Evolutionary conservation across 2,888 invertebrate genomes (phyloP), one percentile per base, ranked within the genome.

Genomic region (Odontothrips loti): DNA sequence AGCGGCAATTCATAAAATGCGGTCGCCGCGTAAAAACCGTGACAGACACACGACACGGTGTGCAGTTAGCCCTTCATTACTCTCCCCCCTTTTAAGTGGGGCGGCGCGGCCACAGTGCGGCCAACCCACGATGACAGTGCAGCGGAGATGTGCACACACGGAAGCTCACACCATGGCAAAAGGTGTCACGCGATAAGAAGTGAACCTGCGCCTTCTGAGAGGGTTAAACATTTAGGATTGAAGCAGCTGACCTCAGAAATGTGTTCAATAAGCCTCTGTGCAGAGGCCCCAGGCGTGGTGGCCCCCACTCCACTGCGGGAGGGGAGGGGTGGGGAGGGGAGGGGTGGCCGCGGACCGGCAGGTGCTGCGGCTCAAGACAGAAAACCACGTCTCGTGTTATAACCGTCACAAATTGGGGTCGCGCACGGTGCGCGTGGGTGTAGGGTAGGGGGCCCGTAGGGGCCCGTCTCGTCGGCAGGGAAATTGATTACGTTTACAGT

Each of bases 341-440:
- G 68, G 63, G 11, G 68, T 9, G 68, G 68, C 23, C 23, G 10
- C 27, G 68, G 68, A 12, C 23, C 23, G 68, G 68, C 68, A 75
- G 68, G 68, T 75, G 68, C 68, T 0, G 23, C 68, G 68, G 10
- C 23, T 10, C 12, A 12, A 12, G 27, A 75, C n/a, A 23, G 23
- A 75, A 27, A 75, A 75, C 68, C 68, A 27, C 68, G 23, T 75
- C 68, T 75, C 68, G 68, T 75, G 68, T 75, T 75, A 75, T 75
- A 75, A 75, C 68, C 68, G 68, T 75, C 68, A 75, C 68, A 75
- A 75, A 75, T 75, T 75, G 68, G 68, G 68, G 68, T 58, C 58
- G 58, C 17, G 58, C 58, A 58, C 15, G 51, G 51, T 51, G 51
- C 12, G 51, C 15, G 51, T 20, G 58, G 58, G 58, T 6, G 34